phyloP scores from a whole-genome alignment of 2,888 invertebrate genomes.

The Pardosa pseudoannulata region DNA sequence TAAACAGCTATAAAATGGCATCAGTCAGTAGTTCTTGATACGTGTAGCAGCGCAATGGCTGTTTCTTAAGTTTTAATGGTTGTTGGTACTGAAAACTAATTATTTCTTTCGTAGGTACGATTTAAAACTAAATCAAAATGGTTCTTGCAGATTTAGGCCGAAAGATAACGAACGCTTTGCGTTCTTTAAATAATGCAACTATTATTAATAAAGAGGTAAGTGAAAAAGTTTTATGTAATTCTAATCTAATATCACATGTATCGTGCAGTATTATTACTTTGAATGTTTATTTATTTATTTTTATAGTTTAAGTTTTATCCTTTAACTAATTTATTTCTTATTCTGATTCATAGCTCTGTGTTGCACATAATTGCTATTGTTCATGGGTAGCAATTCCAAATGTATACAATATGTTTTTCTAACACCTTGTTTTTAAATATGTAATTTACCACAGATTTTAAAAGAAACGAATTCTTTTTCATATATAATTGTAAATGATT shows the following conservation, averaged over 20 bases:
- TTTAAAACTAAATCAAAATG: slow-evolving; percentile 82
- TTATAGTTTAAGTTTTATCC: too few relatives aligned
- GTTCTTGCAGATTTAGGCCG: slow-evolving; percentile 99
- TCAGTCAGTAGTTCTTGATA: slow-evolving; percentile 13
- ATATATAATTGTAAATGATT: too few relatives aligned
- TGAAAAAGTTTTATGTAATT: too few relatives aligned
- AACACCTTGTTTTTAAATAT: too few relatives aligned
- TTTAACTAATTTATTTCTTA: too few relatives aligned
- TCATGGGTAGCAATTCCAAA: not conserved
- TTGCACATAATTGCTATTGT: not conserved
- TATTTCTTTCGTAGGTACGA: slow-evolving; percentile 15
- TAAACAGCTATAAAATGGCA: slow-evolving; percentile 38
- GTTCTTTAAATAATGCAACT: slow-evolving; percentile 97
- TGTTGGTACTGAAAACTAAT: slow-evolving; percentile 29
- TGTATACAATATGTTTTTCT: too few relatives aligned
- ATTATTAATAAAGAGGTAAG: slow-evolving; percentile 97
- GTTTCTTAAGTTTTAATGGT: not conserved
- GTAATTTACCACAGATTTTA: too few relatives aligned
- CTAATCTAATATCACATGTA: not conserved
- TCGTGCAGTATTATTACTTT: not conserved
- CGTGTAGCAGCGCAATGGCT: slow-evolving; percentile 61
- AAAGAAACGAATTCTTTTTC: too few relatives aligned
- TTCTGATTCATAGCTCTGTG: too few relatives aligned
- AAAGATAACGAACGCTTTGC: slow-evolving; percentile 98
- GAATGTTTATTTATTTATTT: too few relatives aligned